Percentiles rank a stretch among this genome's conserved stretches.
These are phyloP conservation scores for Drosophila stalkeri DNA, from an alignment of 2,888 invertebrate species.

Conservation along the genomic window DNA sequence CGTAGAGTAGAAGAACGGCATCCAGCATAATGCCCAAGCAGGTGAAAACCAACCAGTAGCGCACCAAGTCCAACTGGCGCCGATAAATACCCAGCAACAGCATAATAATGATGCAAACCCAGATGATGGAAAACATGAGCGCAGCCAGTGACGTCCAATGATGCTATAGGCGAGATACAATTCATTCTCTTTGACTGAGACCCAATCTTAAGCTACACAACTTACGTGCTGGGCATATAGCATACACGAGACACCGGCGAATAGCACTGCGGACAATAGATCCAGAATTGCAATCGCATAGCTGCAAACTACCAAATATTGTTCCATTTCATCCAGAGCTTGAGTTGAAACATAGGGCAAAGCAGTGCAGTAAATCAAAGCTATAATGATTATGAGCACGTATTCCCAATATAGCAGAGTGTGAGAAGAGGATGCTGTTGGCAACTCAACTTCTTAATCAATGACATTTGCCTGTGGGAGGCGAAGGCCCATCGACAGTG, in stretches of 20 bases:
- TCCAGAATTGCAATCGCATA: slow-evolving; percentile 68
- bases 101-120: slow-evolving; percentile 53
- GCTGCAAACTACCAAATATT: slow-evolving; percentile 71
- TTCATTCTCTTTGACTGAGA: not conserved
- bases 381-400: slow-evolving; percentile 79
- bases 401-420: slow-evolving; percentile 41
- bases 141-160: slow-evolving; percentile 57
- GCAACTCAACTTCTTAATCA: slow-evolving; percentile 62
- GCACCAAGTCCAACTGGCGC: slow-evolving; percentile 42
- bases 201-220: not conserved
- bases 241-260: slow-evolving; percentile 58
- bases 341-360: slow-evolving; percentile 27
- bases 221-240: slow-evolving; percentile 63
- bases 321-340: slow-evolving; percentile 35
- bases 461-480: slow-evolving; percentile 70
- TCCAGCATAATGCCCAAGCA: slow-evolving; percentile 68
- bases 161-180: slow-evolving; percentile 23
- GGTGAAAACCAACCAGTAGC: slow-evolving; percentile 68
- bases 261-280: slow-evolving; percentile 65
- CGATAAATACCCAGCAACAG: slow-evolving; percentile 51
- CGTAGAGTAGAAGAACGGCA: slow-evolving; percentile 60
- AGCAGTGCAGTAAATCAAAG: slow-evolving; percentile 72
- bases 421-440: slow-evolving; percentile 2
- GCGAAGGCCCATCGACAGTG: slow-evolving; percentile 49
- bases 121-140: slow-evolving; percentile 59